phyloP scores from a whole-genome alignment of 2,888 invertebrate species.

The Melanostoma scalare region DNA sequence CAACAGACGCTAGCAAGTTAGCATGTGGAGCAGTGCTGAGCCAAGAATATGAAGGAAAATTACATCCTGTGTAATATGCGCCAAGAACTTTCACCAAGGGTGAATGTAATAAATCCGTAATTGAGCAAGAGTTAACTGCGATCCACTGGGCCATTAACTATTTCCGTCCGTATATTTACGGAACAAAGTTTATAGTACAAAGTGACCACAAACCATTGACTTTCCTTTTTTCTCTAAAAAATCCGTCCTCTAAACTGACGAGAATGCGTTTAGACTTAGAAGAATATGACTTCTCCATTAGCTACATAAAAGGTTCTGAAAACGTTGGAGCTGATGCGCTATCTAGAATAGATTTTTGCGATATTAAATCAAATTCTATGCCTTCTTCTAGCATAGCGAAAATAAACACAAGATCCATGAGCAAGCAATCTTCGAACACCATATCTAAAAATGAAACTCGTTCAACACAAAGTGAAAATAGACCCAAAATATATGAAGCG shows the following conservation, averaged over 20 bases:
- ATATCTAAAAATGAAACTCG: background rate
- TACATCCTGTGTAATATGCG: constrained; percentile 55
- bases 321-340: constrained; percentile 60
- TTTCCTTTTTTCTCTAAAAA: constrained; percentile 73
- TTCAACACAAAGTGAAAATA: background rate
- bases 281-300: constrained; percentile 71
- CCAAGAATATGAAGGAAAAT: constrained; percentile 49
- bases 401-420: background rate
- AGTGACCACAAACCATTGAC: constrained; percentile 74
- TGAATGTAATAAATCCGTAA: constrained; percentile 72
- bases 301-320: constrained; percentile 71
- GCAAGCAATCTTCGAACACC: background rate
- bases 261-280: constrained; percentile 74
- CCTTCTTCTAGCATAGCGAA: background rate
- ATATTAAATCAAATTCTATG: background rate
- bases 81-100: constrained; percentile 72
- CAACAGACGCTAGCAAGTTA: constrained; percentile 61
- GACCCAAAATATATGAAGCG: background rate
- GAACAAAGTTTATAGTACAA: constrained; percentile 64
- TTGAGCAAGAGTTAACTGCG: constrained; percentile 74
- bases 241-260: constrained; percentile 74
- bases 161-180: constrained; percentile 71
- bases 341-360: constrained; percentile 44
- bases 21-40: constrained; percentile 62
- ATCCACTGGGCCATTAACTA: constrained; percentile 73